Base-by-base conservation (phyloP, 2,797 vertebrate genomes). In the Microctenopoma stevenorrisi region DNA sequence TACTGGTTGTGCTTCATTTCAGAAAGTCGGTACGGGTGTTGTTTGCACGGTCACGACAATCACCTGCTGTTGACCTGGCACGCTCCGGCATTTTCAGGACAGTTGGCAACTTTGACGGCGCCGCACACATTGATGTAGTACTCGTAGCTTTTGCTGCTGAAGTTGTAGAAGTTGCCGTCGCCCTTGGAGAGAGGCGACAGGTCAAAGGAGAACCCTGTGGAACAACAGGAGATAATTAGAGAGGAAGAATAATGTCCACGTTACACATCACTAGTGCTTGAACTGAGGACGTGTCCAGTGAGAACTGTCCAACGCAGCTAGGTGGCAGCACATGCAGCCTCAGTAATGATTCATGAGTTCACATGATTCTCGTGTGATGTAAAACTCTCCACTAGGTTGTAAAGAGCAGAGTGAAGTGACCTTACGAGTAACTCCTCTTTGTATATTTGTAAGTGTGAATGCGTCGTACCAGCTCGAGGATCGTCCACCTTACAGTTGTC, bases 121-220 rank as follows among this genome's bases (percentile, higher is more conserved):
- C 92, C 95, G 35, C 98, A 99, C 4, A 99, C 80, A 0, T 95
- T 99, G 81, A 99, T 89, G 64, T 92, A 93, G 76, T 97, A 99
- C 16, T 86, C 65, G 9, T 99, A 99, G 11, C 76, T 64, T 1
- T 7, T 71, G 0, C 80, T 87, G 26, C 79, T 89, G 47, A 96
- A 58, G 67, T 88, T 76, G 76, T 99, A 98, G 68, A 37, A 79
- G 3, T 68, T 87, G 0, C 75, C 91, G 0, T 57, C 70, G 5
- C 84, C 66, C 89, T 95, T 97, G 38, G 77, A 84, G 82, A 99
- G 92, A 1, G 95, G 95, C 1, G 95, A 95, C 67, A 99, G 85
- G 84, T 99, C 95, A 74, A 98, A 98, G 15, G 93, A 97, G 84
- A 97, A 94, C 0, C 95, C 98, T 99, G 82, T 6, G 30, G 55